Evolutionary conservation across 2,797 vertebrate species (phyloP), one percentile per base, ranked within the genome.

Genomic region (Odontamblyopus rebecca): DNA sequence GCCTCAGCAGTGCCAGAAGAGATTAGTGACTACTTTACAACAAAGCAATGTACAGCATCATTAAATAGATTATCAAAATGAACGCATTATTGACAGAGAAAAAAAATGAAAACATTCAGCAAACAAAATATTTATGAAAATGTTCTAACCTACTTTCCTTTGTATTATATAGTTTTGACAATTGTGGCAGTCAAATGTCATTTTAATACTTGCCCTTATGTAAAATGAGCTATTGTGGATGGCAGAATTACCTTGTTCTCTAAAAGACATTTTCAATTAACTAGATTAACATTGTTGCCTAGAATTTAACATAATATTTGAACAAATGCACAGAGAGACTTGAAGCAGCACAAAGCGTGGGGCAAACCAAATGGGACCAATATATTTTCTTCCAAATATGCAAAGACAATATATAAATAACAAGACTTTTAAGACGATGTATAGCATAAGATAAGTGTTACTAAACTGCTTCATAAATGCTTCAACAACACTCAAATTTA

Each of bases 381-480:
- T n/a, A 54, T 9, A 54, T 23, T 23, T 9, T 80, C 63, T 74
- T 23, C 65, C 61, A 64, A 75, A 70, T 64, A 69, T 4, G 2
- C 75, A 71, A 73, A 76, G 59, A 89, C 85, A 86, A 83, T 85
- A 84, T 74, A 68, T 81, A 77, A 48, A 48, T 48, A 48, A 48
- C 4, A 13, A 15, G 44, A 15, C 44, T 48, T 13, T 15, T 48
- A 48, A 15, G 44, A 48, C 3, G 1, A 48, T 16, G 13, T 48
- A 48, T 3, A 48, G 13, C 15, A 48, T 15, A 48, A 48, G 44
- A 86, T 89, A 88, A 91, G 91, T 90, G 83, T 90, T 89, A 85
- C 19, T 82, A 74, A 83, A 38, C 84, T 84, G 81, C 54, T 79
- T 79, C 91, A 90, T 90, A 92, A 86, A 86, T 92, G 89, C 81